Evolutionary conservation across 2,113 vertebrate genomes (phyloP).

Genomic region (Channa argus): DNA sequence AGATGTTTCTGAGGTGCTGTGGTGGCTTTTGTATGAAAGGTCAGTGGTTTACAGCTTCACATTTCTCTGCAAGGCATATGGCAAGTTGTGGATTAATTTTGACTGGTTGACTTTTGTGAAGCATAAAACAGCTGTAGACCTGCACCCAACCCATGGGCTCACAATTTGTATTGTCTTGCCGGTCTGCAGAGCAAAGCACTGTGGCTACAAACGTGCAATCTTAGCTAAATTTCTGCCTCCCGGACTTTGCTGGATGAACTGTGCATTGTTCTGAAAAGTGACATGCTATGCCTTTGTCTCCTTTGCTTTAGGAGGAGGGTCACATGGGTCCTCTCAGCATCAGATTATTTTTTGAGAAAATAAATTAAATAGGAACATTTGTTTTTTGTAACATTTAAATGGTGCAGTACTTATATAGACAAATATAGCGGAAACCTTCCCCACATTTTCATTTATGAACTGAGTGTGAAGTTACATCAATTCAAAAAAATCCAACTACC

Average conservation of each 20-base stretch:
- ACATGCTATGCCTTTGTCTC: neutral
- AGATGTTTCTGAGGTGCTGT: conserved; percentile 14
- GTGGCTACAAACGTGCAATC: neutral
- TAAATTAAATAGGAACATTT: neutral
- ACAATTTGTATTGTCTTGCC: conserved; percentile 10
- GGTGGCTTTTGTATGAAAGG: conserved; percentile 40
- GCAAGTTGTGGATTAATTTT: conserved; percentile 4
- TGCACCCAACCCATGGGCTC: conserved; percentile 14
- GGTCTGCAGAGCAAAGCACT: conserved; percentile 8
- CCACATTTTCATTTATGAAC: neutral
- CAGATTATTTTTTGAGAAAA: neutral
- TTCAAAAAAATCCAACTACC: neutral
- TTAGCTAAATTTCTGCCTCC: neutral
- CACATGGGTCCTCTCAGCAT: neutral
- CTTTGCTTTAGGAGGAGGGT: neutral
- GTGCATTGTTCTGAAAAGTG: neutral
- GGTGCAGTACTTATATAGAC: neutral
- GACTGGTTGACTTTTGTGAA: conserved; percentile 7
- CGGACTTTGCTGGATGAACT: neutral
- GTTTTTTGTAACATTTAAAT: neutral
- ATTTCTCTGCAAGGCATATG: neutral
- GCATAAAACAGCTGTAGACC: conserved; percentile 24
- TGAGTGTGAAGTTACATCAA: neutral
- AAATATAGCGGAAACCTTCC: neutral
- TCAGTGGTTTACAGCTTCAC: conserved; percentile 27